Conservation (phyloP, 64 coral and sea anemone species). For the Montipora capricornis region DNA sequence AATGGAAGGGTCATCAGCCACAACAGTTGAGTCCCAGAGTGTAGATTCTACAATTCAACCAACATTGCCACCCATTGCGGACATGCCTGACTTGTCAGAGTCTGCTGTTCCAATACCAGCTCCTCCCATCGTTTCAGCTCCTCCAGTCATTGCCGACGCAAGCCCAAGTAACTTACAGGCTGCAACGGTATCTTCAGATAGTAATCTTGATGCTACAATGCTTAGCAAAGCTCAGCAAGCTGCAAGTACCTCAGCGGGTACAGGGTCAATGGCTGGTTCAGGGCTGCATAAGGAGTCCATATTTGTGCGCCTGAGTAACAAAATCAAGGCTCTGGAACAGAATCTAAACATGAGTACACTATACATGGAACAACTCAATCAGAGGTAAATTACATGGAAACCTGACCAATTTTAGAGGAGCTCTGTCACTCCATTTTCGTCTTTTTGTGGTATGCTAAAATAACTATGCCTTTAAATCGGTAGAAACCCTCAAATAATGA, state of each 20-base stretch:
- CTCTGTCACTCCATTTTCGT: too few species aligned
- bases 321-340: constrained; percentile 94
- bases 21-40: constrained; percentile 7
- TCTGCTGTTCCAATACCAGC: constrained; percentile 48
- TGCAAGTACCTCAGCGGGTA: constrained; percentile 40
- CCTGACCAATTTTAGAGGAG: too few species aligned
- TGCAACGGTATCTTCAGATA: neutral
- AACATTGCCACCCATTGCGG: constrained; percentile 15
- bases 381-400: constrained; percentile 46
- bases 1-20: neutral
- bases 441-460: too few species aligned
- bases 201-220: constrained; percentile 16
- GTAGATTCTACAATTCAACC: constrained; percentile 40
- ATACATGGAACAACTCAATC: constrained; percentile 96
- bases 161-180: constrained; percentile 13
- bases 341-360: constrained; percentile 92
- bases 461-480: too few species aligned
- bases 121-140: neutral
- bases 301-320: constrained; percentile 95
- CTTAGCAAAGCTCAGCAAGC: constrained; percentile 60
- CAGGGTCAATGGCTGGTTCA: constrained; percentile 55
- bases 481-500: too few species aligned
- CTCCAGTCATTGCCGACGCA: neutral
- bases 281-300: constrained; percentile 94
- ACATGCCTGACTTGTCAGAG: constrained; percentile 7